Evolutionary conservation across 2,797 vertebrate species (phyloP).

Genomic region (Peromyscus eremicus): DNA sequence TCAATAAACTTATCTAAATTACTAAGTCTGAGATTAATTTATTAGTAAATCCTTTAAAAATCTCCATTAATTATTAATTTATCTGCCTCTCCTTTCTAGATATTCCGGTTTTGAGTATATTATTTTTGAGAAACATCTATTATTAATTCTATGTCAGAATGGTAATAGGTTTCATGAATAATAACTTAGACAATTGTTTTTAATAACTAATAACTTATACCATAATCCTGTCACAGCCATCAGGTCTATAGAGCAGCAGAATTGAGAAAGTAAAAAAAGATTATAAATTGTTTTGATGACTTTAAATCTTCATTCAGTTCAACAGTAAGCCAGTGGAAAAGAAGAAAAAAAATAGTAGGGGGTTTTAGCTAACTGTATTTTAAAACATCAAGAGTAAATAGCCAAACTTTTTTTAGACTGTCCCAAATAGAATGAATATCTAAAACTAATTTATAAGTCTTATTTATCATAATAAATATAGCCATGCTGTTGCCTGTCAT

Average conservation of each 20-base stretch:
- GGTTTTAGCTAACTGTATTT: background rate
- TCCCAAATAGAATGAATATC: slow-evolving; percentile 35
- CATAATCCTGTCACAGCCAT: background rate
- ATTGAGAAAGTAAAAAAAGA: background rate
- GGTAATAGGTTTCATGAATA: slow-evolving; percentile 43
- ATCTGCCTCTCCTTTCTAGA: slow-evolving; percentile 24
- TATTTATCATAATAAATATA: background rate
- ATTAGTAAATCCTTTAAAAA: slow-evolving; percentile 25
- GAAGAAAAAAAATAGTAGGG: background rate
- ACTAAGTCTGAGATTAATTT: slow-evolving; percentile 37
- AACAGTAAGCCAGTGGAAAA: slow-evolving; percentile 24
- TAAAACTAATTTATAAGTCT: background rate
- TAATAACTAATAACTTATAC: slow-evolving; percentile 54
- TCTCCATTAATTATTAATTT: slow-evolving; percentile 44
- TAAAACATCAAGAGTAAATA: slow-evolving; percentile 31
- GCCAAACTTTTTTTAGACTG: background rate
- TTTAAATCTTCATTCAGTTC: background rate
- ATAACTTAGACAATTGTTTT: background rate
- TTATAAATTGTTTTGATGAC: background rate
- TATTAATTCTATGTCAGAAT: slow-evolving; percentile 57
- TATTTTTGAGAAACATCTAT: slow-evolving; percentile 48
- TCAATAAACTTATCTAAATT: slow-evolving; percentile 25
- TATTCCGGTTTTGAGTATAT: slow-evolving; percentile 37
- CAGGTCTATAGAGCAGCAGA: background rate
- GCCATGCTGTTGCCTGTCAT: background rate